Conservation (phyloP, 2,888 invertebrate genomes). For the Opisthograptis luteolata region DNA sequence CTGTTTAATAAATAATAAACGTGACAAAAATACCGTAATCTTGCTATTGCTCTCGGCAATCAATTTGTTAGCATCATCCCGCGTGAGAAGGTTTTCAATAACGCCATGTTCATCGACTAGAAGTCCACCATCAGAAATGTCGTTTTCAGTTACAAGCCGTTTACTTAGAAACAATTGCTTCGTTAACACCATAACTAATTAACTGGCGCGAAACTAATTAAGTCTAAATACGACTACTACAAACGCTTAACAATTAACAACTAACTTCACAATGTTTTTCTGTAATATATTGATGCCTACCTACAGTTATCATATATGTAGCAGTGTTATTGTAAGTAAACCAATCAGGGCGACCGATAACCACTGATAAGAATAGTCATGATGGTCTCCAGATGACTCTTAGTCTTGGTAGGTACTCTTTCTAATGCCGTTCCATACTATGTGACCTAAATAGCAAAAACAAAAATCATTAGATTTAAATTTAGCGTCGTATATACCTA, state of each 20-base stretch:
- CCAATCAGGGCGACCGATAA: slow-evolving; percentile 34
- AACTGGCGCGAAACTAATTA: slow-evolving; percentile 21
- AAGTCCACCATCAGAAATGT: slow-evolving; percentile 84
- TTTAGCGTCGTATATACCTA: no score
- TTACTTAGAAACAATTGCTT: slow-evolving; percentile 74
- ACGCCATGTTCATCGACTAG: slow-evolving; percentile 84
- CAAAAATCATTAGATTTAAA: no score
- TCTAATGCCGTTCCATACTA: no score
- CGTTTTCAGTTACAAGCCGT: slow-evolving; percentile 79
- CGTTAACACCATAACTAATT: slow-evolving; percentile 49
- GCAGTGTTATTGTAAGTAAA: slow-evolving; percentile 38
- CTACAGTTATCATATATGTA: no score
- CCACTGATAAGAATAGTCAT: slow-evolving; percentile 16
- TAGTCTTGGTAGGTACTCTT: no score
- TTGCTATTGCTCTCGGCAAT: slow-evolving; percentile 73
- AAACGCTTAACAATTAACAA: slow-evolving; percentile 39
- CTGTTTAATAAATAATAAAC: slow-evolving; percentile 15
- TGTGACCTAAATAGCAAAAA: slow-evolving; percentile 3
- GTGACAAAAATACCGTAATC: slow-evolving; percentile 72
- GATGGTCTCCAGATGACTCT: slow-evolving; percentile 1
- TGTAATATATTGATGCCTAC: slow-evolving; percentile 33
- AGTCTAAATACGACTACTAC: slow-evolving; percentile 43
- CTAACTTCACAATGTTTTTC: slow-evolving; percentile 42
- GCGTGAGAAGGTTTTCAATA: slow-evolving; percentile 81
- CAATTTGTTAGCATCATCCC: slow-evolving; percentile 72